phyloP scores from a whole-genome alignment of 2,113 vertebrate species.

The Castor canadensis region DNA sequence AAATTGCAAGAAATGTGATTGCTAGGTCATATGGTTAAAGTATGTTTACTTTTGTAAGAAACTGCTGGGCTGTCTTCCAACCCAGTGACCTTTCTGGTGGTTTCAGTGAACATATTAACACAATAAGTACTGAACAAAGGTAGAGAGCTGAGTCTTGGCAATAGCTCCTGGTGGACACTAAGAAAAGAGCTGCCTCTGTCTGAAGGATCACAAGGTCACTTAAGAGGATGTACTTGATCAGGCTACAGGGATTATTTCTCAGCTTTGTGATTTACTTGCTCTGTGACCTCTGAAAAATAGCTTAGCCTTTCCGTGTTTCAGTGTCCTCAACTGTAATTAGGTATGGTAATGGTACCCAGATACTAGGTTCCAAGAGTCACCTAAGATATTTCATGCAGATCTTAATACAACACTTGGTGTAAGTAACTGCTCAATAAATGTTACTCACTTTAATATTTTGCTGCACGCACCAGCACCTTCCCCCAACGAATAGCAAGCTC shows the following conservation, averaged over 20 bases:
- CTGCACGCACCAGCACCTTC: neutral
- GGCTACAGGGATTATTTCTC: neutral
- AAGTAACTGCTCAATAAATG: neutral
- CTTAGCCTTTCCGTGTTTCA: neutral
- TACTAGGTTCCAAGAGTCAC: neutral
- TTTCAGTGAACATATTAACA: neutral
- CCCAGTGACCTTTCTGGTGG: fast-evolving
- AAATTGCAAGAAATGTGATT: neutral
- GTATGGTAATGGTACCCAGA: neutral
- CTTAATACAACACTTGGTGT: neutral
- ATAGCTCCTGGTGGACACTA: neutral
- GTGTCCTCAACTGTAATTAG: neutral
- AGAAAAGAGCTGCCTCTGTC: neutral
- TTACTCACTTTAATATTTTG: neutral
- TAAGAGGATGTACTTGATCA: neutral
- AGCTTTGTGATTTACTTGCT: neutral
- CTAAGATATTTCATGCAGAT: neutral
- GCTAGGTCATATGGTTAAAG: neutral
- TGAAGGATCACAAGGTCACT: neutral
- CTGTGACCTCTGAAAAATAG: neutral
- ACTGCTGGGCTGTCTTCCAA: neutral
- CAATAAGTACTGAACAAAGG: neutral
- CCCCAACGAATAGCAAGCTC: neutral
- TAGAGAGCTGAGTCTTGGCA: neutral
- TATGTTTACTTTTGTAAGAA: neutral